phyloP scores from a whole-genome alignment of 2,888 invertebrate genomes.

The Coecobrya sp. region DNA sequence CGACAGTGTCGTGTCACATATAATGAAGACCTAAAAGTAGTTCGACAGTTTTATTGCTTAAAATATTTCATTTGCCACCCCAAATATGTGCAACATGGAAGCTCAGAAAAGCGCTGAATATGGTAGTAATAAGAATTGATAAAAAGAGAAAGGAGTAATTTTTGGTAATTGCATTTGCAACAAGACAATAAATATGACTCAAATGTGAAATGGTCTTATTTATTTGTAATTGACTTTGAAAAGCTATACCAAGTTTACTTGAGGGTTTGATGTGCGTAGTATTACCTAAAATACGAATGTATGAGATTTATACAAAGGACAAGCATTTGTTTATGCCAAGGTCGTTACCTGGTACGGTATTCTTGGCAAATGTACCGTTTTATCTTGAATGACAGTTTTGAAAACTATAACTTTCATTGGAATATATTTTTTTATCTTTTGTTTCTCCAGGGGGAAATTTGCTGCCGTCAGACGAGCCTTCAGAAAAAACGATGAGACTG shows the following conservation, averaged over 20 bases:
- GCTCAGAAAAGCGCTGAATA: conserved; percentile 52
- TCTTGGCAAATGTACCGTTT: no score
- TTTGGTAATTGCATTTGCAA: conserved; percentile 60
- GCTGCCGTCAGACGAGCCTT: conserved; percentile 97
- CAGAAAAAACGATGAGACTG: conserved; percentile 94
- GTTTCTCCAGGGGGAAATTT: conserved; percentile 96
- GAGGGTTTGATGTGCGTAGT: neutral
- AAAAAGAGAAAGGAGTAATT: conserved; percentile 65
- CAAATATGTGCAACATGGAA: conserved; percentile 64
- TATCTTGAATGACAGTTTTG: no score
- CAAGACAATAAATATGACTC: conserved; percentile 35
- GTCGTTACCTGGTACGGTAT: no score
- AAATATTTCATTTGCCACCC: conserved; percentile 60
- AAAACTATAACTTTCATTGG: conserved; percentile 62
- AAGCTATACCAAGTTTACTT: neutral
- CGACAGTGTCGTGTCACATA: conserved; percentile 58
- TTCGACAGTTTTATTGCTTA: conserved; percentile 71
- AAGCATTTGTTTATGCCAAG: neutral
- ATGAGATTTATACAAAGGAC: neutral
- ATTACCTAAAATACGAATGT: neutral
- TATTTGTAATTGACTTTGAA: conserved; percentile 33
- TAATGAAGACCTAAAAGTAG: conserved; percentile 63
- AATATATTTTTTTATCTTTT: conserved; percentile 82
- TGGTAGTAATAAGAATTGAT: conserved; percentile 67
- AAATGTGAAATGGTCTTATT: conserved; percentile 32